These are phyloP conservation scores for Cyphomyrus discorhynchus DNA, from an alignment of 2,113 vertebrate genomes.

Conservation along the genomic window DNA sequence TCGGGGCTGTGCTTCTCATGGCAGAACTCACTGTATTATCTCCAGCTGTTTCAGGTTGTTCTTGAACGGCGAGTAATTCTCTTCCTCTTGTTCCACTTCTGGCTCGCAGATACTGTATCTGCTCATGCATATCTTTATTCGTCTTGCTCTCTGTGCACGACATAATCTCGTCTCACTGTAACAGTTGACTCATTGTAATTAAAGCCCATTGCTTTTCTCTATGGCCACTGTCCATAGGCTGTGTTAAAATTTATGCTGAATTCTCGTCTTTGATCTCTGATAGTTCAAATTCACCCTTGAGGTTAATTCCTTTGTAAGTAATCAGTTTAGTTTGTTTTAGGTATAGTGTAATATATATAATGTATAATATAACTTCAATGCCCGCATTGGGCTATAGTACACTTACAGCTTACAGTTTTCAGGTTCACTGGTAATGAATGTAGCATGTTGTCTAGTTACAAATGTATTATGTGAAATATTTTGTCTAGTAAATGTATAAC, in stretches of 20 bases:
- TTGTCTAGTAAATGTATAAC: background rate
- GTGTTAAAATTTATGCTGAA: background rate
- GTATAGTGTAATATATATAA: background rate
- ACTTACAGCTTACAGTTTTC: background rate
- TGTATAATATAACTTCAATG: background rate
- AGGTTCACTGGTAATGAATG: background rate
- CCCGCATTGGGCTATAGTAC: background rate
- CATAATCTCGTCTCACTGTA: background rate
- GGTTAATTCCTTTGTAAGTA: background rate
- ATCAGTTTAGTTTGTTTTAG: background rate
- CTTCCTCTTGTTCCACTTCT: background rate
- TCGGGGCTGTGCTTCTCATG: background rate
- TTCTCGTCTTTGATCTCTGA: background rate
- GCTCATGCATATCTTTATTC: background rate
- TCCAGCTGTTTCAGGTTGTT: background rate
- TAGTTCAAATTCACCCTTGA: background rate
- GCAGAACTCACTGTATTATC: background rate
- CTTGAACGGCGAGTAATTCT: background rate
- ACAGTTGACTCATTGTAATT: background rate
- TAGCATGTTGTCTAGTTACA: background rate
- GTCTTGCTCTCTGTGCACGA: background rate
- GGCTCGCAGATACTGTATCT: background rate
- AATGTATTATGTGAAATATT: background rate
- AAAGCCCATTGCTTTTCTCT: background rate
- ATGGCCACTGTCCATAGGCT: background rate